Evolutionary conservation across 2,113 vertebrate species (phyloP), one percentile per base, ranked within the genome.

Genomic region (Aegotheles bennettii): DNA sequence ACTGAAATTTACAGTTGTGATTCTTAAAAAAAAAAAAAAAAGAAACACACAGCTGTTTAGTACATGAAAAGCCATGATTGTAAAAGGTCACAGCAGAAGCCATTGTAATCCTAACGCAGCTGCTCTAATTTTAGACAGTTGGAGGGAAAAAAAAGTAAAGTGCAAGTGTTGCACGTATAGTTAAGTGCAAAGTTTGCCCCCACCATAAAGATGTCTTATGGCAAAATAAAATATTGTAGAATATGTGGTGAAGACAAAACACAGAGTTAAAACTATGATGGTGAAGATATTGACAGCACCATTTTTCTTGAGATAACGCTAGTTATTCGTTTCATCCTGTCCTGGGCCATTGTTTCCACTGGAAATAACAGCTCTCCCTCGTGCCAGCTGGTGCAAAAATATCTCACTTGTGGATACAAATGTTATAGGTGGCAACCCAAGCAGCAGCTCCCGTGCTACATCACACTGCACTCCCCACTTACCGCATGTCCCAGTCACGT

Each of bases 131-230:
- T 96, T 87, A 94, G 96, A 98, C 96, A 97, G 97, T 84, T 95
- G 97, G 88, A 97, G 91, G 84, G 86, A 91, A 96, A 97, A 97
- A 97, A 92, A 96, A 98, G 98, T 98, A 98, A 98, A 98, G 98
- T 98, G 98, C 98, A 97, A 98, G 98, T 98, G 97, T 98, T 97
- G 98, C 98, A 98, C 98, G 81, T 96, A 93, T 18, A 93, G 70
- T 96, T 97, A 98, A 98, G 98, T 98, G 98, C 98, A 98, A 98
- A 98, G 97, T 98, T 97, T 97, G 98, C 98, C 98, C 98, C 97
- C 97, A 98, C 97, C 98, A 94, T 96, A 94, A 96, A 97, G 97
- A 98, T 89, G 97, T 87, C 91, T 92, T 97, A 97, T 97, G 97
- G 97, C 97, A 97, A 97, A 97, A 96, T 94, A 97, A 94, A 95